Evolutionary conservation across 2,797 vertebrate species (phyloP).

Genomic region (Lutjanus campechanus): DNA sequence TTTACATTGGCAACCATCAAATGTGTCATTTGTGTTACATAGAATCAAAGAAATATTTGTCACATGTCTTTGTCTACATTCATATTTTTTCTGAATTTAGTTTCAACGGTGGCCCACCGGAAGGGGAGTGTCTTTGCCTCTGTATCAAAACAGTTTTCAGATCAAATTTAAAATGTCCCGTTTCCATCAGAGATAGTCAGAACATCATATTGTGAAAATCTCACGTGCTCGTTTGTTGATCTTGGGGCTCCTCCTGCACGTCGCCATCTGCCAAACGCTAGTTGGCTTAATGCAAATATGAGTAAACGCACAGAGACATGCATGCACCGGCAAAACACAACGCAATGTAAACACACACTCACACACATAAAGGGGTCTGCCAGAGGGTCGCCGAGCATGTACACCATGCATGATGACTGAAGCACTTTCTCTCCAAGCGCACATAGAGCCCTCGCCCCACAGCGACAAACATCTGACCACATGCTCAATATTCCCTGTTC

Average conservation of each 20-base stretch:
- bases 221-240: conserved; percentile 19
- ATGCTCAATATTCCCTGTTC: conserved; percentile 4
- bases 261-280: conserved; percentile 35
- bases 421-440: conserved; percentile 88
- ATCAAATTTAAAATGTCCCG: conserved; percentile 1
- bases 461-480: conserved; percentile 38
- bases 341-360: conserved; percentile 58
- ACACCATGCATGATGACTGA: conserved; percentile 80
- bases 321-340: conserved; percentile 55
- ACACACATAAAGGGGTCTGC: conserved; percentile 61
- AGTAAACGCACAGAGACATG: conserved; percentile 58
- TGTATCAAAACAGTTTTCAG: conserved; percentile 1
- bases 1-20: too few species aligned
- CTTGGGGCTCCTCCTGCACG: conserved; percentile 19
- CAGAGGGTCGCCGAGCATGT: conserved; percentile 75
- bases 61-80: too few species aligned
- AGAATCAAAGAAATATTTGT: too few species aligned
- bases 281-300: conserved; percentile 40
- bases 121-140: too few species aligned
- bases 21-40: too few species aligned
- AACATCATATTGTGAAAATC: conserved; percentile 24
- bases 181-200: neutral
- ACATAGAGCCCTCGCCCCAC: conserved; percentile 79
- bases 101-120: too few species aligned
- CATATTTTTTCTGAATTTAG: too few species aligned